Conservation (phyloP, 2,797 vertebrate species). For the Rhodeus uyekii region DNA sequence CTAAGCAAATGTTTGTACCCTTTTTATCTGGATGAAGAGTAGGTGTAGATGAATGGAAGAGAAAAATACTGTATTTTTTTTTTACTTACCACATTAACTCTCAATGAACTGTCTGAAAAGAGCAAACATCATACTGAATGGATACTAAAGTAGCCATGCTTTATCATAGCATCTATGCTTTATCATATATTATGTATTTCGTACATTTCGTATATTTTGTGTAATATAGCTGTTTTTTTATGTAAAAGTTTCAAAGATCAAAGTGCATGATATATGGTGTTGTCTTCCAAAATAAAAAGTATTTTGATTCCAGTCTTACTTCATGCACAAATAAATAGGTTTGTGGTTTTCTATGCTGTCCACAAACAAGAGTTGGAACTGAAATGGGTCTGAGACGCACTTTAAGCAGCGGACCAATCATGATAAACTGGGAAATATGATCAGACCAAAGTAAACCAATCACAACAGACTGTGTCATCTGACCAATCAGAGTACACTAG, state of each 20-base stretch:
- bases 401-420: background rate
- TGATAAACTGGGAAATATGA: too few relatives aligned
- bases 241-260: background rate
- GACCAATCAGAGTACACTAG: too few relatives aligned
- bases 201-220: too few relatives aligned
- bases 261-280: background rate
- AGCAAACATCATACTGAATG: background rate
- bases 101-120: background rate
- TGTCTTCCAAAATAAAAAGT: background rate
- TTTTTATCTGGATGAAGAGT: background rate
- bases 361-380: background rate
- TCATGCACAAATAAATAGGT: background rate
- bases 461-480: too few relatives aligned
- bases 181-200: too few relatives aligned
- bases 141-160: too few relatives aligned
- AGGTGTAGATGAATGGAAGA: background rate
- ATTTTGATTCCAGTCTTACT: background rate
- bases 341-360: too few relatives aligned
- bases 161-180: too few relatives aligned
- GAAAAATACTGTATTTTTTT: background rate
- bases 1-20: background rate
- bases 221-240: background rate
- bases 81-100: background rate
- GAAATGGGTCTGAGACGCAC: accelerated
- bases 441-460: too few relatives aligned